Conservation (phyloP, 2,797 vertebrate species). For the Amblyopsis hoosieri region DNA sequence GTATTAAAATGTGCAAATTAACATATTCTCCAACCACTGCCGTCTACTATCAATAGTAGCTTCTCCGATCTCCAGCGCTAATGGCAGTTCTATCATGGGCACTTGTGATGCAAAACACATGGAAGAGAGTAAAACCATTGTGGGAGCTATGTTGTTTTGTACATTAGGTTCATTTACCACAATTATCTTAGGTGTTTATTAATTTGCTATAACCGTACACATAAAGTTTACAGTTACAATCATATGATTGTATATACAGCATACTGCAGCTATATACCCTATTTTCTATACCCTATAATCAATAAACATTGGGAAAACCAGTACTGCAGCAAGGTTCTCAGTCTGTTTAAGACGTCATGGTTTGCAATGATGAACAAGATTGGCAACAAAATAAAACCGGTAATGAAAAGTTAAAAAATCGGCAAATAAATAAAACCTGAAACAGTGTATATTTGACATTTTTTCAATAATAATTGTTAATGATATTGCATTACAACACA, state of each 20-base stretch:
- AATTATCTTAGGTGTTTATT: slow-evolving; percentile 18
- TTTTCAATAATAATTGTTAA: slow-evolving; percentile 25
- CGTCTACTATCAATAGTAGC: slow-evolving; percentile 12
- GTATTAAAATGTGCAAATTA: slow-evolving; percentile 54
- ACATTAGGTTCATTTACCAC: slow-evolving; percentile 27
- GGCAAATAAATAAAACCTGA: slow-evolving; percentile 1
- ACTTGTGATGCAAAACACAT: slow-evolving; percentile 75
- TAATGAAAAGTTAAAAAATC: not conserved
- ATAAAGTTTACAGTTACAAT: slow-evolving; percentile 31
- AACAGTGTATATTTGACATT: slow-evolving; percentile 10
- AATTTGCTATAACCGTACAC: slow-evolving; percentile 25
- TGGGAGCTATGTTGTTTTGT: slow-evolving; percentile 55
- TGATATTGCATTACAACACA: slow-evolving; percentile 46
- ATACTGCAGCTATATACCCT: slow-evolving; percentile 39
- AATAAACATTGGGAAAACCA: slow-evolving; percentile 5
- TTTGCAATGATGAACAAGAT: slow-evolving; percentile 1
- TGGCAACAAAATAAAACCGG: not conserved
- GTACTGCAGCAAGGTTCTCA: slow-evolving; percentile 7
- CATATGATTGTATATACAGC: slow-evolving; percentile 20
- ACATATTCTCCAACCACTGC: slow-evolving; percentile 11
- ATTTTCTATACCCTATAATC: slow-evolving; percentile 27
- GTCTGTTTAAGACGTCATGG: slow-evolving; percentile 22
- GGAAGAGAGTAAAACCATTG: slow-evolving; percentile 45
- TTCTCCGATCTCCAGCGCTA: slow-evolving; percentile 17
- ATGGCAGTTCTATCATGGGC: slow-evolving; percentile 67